Evolutionary conservation across 1,140 invertebrate genomes (phyloP).

Genomic region (Drosophila burlai): DNA sequence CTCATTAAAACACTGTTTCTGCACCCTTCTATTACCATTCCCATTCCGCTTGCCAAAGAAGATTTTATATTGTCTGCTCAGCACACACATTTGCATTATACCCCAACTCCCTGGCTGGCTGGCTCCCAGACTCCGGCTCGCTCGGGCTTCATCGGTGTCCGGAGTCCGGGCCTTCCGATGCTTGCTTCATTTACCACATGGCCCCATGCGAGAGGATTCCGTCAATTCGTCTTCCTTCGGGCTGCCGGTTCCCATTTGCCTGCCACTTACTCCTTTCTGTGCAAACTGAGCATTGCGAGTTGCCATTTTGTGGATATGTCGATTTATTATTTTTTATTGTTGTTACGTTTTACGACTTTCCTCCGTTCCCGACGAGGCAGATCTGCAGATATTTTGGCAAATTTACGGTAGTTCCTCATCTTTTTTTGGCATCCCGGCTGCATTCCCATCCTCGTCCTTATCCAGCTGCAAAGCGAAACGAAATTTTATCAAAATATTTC

Average conservation of each 20-base stretch:
- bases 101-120: not conserved
- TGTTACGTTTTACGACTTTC: constrained; percentile 84
- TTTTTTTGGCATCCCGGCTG: constrained; percentile 45
- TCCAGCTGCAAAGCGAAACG: constrained; percentile 38
- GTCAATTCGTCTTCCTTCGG: constrained; percentile 52
- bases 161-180: constrained; percentile 34
- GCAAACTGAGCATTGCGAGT: constrained; percentile 69
- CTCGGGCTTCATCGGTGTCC: not conserved
- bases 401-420: constrained; percentile 55
- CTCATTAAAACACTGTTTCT: constrained; percentile 59
- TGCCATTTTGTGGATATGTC: constrained; percentile 83
- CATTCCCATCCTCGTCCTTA: constrained; percentile 11
- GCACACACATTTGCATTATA: constrained; percentile 45
- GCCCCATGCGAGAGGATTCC: constrained; percentile 46
- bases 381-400: constrained; percentile 63
- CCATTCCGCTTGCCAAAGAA: constrained; percentile 34
- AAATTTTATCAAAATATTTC: constrained; percentile 68
- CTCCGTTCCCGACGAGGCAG: constrained; percentile 38
- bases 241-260: constrained; percentile 22
- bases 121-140: not conserved
- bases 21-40: constrained; percentile 39
- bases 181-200: constrained; percentile 69
- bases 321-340: constrained; percentile 85
- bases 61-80: constrained; percentile 53
- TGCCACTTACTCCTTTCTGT: constrained; percentile 61